Evolutionary conservation across 2,113 vertebrate species (phyloP), one percentile per base, ranked within the genome.

Genomic region (Albula goreensis): DNA sequence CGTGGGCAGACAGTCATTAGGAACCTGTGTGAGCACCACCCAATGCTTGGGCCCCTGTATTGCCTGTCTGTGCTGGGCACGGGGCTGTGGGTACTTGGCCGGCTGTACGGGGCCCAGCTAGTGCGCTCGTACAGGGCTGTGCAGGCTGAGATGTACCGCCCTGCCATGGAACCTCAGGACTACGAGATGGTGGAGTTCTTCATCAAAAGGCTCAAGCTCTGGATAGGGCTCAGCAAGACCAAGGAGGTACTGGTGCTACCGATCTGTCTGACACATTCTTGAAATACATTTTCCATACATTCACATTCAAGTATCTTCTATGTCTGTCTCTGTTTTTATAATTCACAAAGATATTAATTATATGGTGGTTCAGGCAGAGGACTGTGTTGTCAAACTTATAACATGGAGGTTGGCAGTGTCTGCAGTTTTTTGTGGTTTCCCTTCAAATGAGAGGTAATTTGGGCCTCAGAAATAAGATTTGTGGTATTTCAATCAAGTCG

Each of bases 131-230:
- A 94, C 90, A 93, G 90, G 31, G 78, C 82, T 1, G 90, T 93
- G 87, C 90, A 91, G 80, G 86, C 90, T 5, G 94, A 95, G 63
- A 88, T 94, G 86, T 92, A 94, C 87, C 88, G 87, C 9, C 93
- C 93, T 8, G 87, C 90, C 19, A 88, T 92, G 70, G 94, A 95
- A 86, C 94, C 92, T 3, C 96, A 96, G 87, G 96, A 95, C 87
- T 95, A 96, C 52, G 95, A 97, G 89, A 96, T 96, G 96, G 93
- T 96, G 49, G 94, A 96, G 88, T 96, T 96, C 88, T 94, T 96
- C 74, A 94, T 96, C 74, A 97, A 96, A 88, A 94, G 96, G 74
- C 93, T 97, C 22, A 96, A 95, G 74, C 89, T 96, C 31, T 96
- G 95, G 96, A 93, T 96, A 89, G 96, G 96, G 63, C 91, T 96